Evolutionary conservation across 2,888 invertebrate species (phyloP).

Genomic region (Aethes cnicana): DNA sequence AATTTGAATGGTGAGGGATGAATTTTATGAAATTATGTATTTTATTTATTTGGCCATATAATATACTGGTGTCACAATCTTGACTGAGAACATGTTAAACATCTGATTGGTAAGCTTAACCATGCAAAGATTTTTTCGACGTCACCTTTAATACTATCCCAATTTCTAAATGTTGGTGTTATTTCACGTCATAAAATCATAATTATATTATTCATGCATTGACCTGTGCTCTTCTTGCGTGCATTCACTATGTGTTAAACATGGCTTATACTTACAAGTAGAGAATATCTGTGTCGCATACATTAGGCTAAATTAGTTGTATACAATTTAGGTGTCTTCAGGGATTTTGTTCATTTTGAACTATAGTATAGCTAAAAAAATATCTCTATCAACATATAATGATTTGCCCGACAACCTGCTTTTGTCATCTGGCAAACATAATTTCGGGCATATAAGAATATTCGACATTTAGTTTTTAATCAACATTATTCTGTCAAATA

Average conservation of each 20-base stretch:
- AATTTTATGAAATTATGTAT: slow-evolving; percentile 33
- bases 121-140: slow-evolving; percentile 15
- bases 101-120: slow-evolving; percentile 10
- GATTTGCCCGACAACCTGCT: slow-evolving; percentile 10
- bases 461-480: neutral
- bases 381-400: neutral
- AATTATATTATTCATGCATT: neutral
- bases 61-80: slow-evolving; percentile 18
- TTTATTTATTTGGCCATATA: slow-evolving; percentile 32
- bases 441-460: slow-evolving; percentile 1
- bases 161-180: slow-evolving; percentile 7
- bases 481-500: neutral
- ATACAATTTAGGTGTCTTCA: slow-evolving; percentile 22
- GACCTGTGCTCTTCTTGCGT: slow-evolving; percentile 23
- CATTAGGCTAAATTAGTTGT: slow-evolving; percentile 40
- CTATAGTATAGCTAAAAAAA: neutral
- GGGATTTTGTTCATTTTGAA: slow-evolving; percentile 2
- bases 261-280: slow-evolving; percentile 38
- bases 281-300: slow-evolving; percentile 39
- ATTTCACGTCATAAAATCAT: neutral
- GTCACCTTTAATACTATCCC: slow-evolving; percentile 1
- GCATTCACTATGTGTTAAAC: slow-evolving; percentile 29
- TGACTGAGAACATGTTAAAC: slow-evolving; percentile 22
- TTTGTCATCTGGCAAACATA: slow-evolving; percentile 18
- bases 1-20: slow-evolving; percentile 21